These are phyloP conservation scores for Mongoloraphidia duomilia DNA, from an alignment of 2,888 invertebrate genomes.

Conservation along the genomic window DNA sequence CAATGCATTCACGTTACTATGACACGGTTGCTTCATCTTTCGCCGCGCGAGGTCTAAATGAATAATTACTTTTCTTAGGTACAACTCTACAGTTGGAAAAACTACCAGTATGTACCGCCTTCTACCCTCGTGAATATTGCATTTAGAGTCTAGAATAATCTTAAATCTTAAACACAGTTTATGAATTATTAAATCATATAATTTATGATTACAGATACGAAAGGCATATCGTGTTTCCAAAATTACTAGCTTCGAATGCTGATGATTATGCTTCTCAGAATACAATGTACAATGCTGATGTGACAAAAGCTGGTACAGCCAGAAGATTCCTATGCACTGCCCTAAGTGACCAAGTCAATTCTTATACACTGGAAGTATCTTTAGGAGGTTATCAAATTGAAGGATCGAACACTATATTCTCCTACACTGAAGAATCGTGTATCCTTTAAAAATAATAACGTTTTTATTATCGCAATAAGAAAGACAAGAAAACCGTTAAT, in stretches of 20 bases:
- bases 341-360: slow-evolving; percentile 66
- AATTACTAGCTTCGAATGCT: slow-evolving; percentile 71
- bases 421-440: slow-evolving; percentile 93
- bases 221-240: slow-evolving; percentile 88
- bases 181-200: too few species aligned
- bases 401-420: slow-evolving; percentile 52
- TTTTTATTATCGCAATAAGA: too few species aligned
- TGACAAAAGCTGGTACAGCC: slow-evolving; percentile 72
- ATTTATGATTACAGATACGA: slow-evolving; percentile 54
- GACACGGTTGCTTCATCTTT: too few species aligned
- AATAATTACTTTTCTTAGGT: too few species aligned
- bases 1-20: too few species aligned
- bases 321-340: slow-evolving; percentile 65
- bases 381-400: slow-evolving; percentile 74
- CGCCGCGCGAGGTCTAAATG: too few species aligned
- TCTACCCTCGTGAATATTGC: too few species aligned
- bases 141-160: too few species aligned
- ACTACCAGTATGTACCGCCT: too few species aligned
- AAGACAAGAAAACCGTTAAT: too few species aligned
- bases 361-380: slow-evolving; percentile 82
- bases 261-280: slow-evolving; percentile 77
- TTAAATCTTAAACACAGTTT: too few species aligned
- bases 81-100: too few species aligned
- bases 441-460: slow-evolving; percentile 43
- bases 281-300: slow-evolving; percentile 88